Conservation (phyloP, 2,888 invertebrate species). For the Chironomus tentans region DNA sequence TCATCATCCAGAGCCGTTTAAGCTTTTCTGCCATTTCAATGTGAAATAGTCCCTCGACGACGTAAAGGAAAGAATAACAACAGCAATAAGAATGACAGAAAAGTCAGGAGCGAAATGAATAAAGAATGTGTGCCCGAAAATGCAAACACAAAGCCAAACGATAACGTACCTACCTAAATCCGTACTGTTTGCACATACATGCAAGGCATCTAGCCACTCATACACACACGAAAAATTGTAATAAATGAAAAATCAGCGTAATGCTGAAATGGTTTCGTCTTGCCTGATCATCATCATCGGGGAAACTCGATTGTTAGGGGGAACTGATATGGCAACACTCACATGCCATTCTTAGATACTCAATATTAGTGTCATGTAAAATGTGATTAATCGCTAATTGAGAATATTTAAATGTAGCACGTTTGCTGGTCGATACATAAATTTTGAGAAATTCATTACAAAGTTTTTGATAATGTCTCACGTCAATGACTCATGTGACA, state of each 20-base stretch:
- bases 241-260: conserved; percentile 25
- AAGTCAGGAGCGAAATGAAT: neutral
- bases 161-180: neutral
- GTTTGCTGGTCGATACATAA: neutral
- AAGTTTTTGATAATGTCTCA: neutral
- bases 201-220: neutral
- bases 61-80: conserved; percentile 11
- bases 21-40: neutral
- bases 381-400: neutral
- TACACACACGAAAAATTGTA: conserved; percentile 7
- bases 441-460: neutral
- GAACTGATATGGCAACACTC: neutral
- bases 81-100: conserved; percentile 3
- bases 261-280: conserved; percentile 17
- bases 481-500: neutral
- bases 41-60: neutral
- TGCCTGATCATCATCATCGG: neutral
- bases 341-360: neutral
- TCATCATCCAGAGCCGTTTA: neutral
- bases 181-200: neutral
- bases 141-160: neutral
- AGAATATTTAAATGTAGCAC: neutral
- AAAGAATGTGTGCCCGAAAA: neutral
- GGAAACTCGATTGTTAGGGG: neutral
- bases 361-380: neutral